Percentiles rank a stretch among this genome's conserved stretches.
phyloP scores from a whole-genome alignment of 2,888 invertebrate species.

The Drosophila antonietae region DNA sequence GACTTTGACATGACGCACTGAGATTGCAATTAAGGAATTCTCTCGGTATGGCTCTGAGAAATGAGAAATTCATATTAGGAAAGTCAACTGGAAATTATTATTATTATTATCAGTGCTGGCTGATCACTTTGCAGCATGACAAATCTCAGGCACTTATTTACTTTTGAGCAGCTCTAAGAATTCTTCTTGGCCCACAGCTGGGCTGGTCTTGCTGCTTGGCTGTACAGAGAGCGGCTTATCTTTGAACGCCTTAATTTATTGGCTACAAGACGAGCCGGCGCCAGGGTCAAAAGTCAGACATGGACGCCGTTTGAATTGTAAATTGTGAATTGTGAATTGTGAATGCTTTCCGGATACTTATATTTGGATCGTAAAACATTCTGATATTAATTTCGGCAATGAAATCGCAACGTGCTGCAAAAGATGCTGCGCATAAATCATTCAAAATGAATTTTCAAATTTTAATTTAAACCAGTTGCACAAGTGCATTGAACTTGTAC shows the following conservation, averaged over 20 bases:
- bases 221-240: slow-evolving; percentile 59
- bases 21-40: slow-evolving; percentile 1
- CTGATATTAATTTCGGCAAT: slow-evolving; percentile 57
- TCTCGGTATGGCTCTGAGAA: not conserved
- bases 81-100: not conserved
- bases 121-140: slow-evolving; percentile 3
- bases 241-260: slow-evolving; percentile 75
- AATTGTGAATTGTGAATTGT: slow-evolving; percentile 27
- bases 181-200: slow-evolving; percentile 18
- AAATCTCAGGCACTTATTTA: slow-evolving; percentile 12
- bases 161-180: slow-evolving; percentile 3
- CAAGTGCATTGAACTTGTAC: slow-evolving; percentile 71
- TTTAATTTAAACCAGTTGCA: slow-evolving; percentile 78
- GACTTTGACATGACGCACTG: slow-evolving; percentile 38
- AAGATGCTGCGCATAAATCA: slow-evolving; percentile 65
- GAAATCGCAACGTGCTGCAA: slow-evolving; percentile 36
- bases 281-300: slow-evolving; percentile 76
- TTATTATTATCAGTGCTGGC: slow-evolving; percentile 1
- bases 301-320: slow-evolving; percentile 45
- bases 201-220: not conserved
- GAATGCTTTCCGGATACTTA: slow-evolving; percentile 32
- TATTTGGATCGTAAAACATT: slow-evolving; percentile 55
- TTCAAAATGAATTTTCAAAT: slow-evolving; percentile 64
- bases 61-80: not conserved
- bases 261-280: slow-evolving; percentile 72